A percentile compares a stretch with the other conserved stretches of the same genome.
Evolutionary conservation across 2,888 invertebrate species (phyloP).

Genomic region (Agrilus cyanescens): DNA sequence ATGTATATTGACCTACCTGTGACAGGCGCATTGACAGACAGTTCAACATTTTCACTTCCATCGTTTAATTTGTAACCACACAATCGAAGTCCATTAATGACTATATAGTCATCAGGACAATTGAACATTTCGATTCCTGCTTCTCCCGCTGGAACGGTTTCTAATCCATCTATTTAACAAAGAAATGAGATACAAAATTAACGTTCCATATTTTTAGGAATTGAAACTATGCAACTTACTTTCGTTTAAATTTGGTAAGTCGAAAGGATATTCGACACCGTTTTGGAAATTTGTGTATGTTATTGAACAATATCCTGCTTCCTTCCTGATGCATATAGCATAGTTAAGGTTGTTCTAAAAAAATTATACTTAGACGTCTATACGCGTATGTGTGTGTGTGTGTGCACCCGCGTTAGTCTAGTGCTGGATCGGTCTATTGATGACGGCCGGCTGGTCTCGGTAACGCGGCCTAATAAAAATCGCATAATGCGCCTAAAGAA

Average conservation of each 20-base stretch:
- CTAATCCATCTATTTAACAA: conserved; percentile 42
- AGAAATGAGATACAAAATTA: conserved; percentile 4
- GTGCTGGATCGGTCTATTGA: too few species aligned
- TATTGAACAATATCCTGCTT: conserved; percentile 50
- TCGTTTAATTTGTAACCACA: conserved; percentile 68
- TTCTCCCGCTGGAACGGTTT: conserved; percentile 52
- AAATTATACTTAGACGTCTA: conserved; percentile 6
- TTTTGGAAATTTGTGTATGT: conserved; percentile 46
- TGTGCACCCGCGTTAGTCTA: too few species aligned
- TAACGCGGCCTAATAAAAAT: too few species aligned
- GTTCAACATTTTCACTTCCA: conserved; percentile 49
- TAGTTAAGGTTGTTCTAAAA: conserved; percentile 69
- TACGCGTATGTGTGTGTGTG: neutral
- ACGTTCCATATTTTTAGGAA: neutral
- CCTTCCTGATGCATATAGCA: conserved; percentile 56
- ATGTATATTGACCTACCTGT: conserved; percentile 39
- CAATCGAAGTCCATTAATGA: conserved; percentile 54
- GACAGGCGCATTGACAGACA: conserved; percentile 54
- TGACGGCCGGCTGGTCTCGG: too few species aligned
- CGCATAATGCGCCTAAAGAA: too few species aligned
- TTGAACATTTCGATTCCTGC: conserved; percentile 65
- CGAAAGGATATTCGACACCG: conserved; percentile 46
- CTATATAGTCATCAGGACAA: conserved; percentile 64
- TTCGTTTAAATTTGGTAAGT: conserved; percentile 54
- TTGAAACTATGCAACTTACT: conserved; percentile 35